Evolutionary conservation across 2,888 invertebrate genomes (phyloP).

Genomic region (Xiphydria camelus): DNA sequence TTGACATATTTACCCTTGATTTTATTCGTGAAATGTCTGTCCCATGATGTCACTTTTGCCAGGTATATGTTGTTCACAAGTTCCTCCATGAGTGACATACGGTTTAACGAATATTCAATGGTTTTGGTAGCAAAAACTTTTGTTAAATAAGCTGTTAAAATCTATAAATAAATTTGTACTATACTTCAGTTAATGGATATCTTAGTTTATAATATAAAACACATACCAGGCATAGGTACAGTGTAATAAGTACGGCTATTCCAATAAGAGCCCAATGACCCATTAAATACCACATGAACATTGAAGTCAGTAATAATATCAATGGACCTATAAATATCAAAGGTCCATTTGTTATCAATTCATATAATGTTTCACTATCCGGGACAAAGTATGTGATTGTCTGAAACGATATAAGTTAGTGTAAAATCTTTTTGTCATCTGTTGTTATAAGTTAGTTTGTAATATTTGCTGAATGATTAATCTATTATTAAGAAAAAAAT

Average conservation of each 20-base stretch:
- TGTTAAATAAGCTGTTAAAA: constrained; percentile 36
- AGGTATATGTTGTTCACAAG: constrained; percentile 38
- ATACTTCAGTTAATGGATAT: constrained; percentile 4
- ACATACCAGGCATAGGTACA: constrained; percentile 44
- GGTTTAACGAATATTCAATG: constrained; percentile 33
- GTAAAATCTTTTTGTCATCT: neutral
- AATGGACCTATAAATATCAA: constrained; percentile 60
- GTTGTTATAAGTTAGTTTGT: neutral
- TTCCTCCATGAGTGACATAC: constrained; percentile 37
- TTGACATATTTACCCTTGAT: constrained; percentile 26
- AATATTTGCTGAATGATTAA: neutral
- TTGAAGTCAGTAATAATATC: constrained; percentile 56
- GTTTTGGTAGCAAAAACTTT: constrained; percentile 34
- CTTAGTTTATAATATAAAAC: constrained; percentile 5
- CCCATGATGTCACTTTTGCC: constrained; percentile 38
- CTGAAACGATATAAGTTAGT: too few relatives aligned
- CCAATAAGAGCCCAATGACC: constrained; percentile 61
- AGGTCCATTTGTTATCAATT: constrained; percentile 59
- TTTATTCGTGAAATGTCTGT: constrained; percentile 31
- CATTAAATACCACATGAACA: constrained; percentile 58
- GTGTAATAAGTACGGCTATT: constrained; percentile 56
- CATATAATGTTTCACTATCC: constrained; percentile 61
- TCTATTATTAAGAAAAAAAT: too few relatives aligned
- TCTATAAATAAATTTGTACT: constrained; percentile 19
- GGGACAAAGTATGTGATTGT: constrained; percentile 52